A percentile compares a stretch with the other conserved stretches of the same genome.
phyloP scores from a whole-genome alignment of 1,140 invertebrate genomes.

The Paralvinella palmiformis region DNA sequence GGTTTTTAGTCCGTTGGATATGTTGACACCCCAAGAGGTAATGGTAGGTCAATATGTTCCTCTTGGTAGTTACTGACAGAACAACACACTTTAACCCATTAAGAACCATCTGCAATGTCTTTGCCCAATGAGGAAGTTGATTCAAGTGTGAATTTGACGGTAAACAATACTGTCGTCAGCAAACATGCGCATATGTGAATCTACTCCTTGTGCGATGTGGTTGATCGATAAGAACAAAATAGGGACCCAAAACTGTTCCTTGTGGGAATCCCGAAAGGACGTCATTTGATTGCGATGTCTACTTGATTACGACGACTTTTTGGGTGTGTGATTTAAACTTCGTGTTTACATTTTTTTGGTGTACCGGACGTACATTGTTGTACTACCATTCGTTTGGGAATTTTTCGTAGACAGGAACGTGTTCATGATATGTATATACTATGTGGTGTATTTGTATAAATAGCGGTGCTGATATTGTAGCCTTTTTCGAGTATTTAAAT shows the following conservation, averaged over 20 bases:
- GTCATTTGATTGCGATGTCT: too few relatives aligned
- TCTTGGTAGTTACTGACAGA: neutral
- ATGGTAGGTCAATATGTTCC: neutral
- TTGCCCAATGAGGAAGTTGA: neutral
- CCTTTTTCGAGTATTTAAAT: too few relatives aligned
- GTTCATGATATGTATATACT: too few relatives aligned
- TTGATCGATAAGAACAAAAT: neutral
- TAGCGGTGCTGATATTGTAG: too few relatives aligned
- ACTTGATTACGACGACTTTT: too few relatives aligned
- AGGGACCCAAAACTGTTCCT: neutral
- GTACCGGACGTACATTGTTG: too few relatives aligned
- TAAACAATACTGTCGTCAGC: conserved; percentile 3
- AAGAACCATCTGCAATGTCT: neutral
- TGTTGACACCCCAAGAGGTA: neutral
- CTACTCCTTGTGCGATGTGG: neutral
- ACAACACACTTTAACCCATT: neutral
- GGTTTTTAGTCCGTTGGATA: neutral
- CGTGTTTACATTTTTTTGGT: too few relatives aligned
- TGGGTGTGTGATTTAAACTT: too few relatives aligned
- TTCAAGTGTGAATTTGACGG: neutral
- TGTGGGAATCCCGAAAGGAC: too few relatives aligned
- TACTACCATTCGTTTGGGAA: too few relatives aligned
- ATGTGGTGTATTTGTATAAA: too few relatives aligned
- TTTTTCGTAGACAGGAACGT: too few relatives aligned
- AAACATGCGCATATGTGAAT: neutral